phyloP scores from a whole-genome alignment of 2,888 invertebrate genomes.

The Druceiella hillmani region DNA sequence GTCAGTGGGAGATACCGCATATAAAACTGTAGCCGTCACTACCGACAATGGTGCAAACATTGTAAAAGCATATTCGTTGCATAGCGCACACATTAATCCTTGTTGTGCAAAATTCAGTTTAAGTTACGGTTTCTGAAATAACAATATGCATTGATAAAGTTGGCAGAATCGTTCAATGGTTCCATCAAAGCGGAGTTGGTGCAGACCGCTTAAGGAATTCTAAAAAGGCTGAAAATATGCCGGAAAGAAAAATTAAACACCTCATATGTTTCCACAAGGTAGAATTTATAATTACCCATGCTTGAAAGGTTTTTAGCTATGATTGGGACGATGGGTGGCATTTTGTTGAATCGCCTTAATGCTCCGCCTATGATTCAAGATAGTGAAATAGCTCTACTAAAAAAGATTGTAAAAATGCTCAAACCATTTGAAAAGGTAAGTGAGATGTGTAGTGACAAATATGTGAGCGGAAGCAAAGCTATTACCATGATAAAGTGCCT shows the following conservation, averaged over 20 bases:
- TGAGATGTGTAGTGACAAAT: conserved; percentile 28
- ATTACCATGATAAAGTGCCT: conserved; percentile 27
- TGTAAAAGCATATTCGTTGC: conserved; percentile 25
- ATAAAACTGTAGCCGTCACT: conserved; percentile 23
- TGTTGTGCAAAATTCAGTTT: conserved; percentile 24
- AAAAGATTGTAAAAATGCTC: conserved; percentile 25
- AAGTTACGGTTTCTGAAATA: conserved; percentile 18
- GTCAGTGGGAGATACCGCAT: conserved; percentile 22
- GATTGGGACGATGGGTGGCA: conserved; percentile 21
- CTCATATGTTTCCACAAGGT: conserved; percentile 27
- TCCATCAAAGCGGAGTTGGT: conserved; percentile 25
- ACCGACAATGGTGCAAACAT: conserved; percentile 23
- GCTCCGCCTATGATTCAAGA: conserved; percentile 28
- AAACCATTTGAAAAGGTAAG: conserved; percentile 27
- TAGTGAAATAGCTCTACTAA: conserved; percentile 24
- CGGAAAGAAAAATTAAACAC: conserved; percentile 25
- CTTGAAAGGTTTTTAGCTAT: conserved; percentile 20
- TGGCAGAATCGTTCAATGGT: conserved; percentile 25
- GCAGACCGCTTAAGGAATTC: conserved; percentile 24
- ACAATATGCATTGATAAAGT: conserved; percentile 25
- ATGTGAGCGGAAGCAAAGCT: conserved; percentile 27
- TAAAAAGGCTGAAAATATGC: conserved; percentile 23
- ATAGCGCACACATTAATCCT: conserved; percentile 26
- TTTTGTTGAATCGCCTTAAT: conserved; percentile 24
- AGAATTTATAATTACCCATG: conserved; percentile 25